A percentile compares a stretch with the other conserved stretches of the same genome.
Evolutionary conservation across 2,113 vertebrate genomes (phyloP).

Genomic region (Chloropsis hardwickii): DNA sequence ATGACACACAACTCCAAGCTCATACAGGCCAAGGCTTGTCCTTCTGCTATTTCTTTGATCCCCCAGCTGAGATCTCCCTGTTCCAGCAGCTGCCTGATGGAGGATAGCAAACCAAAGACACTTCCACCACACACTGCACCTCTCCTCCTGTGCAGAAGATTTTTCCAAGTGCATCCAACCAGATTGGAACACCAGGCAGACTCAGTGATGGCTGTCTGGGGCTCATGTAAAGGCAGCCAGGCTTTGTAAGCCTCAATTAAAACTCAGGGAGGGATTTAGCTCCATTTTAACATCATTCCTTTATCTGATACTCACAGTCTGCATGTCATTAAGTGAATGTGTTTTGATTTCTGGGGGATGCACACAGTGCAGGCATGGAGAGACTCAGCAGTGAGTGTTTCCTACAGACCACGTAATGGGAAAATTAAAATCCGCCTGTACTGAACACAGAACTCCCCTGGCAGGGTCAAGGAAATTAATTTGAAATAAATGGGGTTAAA

Average conservation of each 20-base stretch:
- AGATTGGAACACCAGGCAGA: fast-evolving
- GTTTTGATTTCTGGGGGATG: background rate
- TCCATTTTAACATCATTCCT: background rate
- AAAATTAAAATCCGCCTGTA: background rate
- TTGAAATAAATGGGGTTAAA: background rate
- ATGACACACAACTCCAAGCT: background rate
- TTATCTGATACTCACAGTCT: background rate
- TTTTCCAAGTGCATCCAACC: background rate
- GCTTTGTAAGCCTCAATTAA: background rate
- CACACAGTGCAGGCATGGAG: background rate
- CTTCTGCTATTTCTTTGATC: background rate
- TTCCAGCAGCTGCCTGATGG: background rate
- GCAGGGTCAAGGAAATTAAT: background rate
- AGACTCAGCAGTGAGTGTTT: background rate
- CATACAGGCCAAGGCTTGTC: background rate
- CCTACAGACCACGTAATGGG: background rate
- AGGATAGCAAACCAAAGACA: background rate
- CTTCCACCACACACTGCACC: background rate
- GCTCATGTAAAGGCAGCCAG: background rate
- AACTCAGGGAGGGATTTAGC: background rate
- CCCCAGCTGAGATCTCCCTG: background rate
- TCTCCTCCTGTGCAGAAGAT: background rate
- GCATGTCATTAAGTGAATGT: background rate
- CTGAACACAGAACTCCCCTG: background rate
- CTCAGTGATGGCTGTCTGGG: fast-evolving